A percentile compares a stretch with the other conserved stretches of the same genome.
Evolutionary conservation across 2,888 invertebrate species (phyloP).

Genomic region (Ichneumoninae sp.): DNA sequence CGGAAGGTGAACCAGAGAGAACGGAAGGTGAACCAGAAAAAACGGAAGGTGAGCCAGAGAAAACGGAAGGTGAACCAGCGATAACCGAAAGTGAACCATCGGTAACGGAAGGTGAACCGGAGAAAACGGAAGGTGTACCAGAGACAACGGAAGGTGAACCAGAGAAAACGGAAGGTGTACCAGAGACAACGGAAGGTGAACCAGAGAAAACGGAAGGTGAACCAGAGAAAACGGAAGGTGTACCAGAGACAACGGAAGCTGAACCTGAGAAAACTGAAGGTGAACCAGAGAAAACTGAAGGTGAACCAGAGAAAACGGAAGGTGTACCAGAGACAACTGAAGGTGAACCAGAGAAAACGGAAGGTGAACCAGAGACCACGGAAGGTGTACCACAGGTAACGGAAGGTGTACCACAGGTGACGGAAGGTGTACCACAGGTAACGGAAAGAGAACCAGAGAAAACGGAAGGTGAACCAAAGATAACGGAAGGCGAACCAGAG

Average conservation of each 20-base stretch:
- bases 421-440: not conserved
- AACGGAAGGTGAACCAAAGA: not conserved
- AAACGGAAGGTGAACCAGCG: not conserved
- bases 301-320: constrained; percentile 22
- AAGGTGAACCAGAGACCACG: too few species aligned
- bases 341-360: too few species aligned
- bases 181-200: too few species aligned
- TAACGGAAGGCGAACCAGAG: constrained; percentile 16
- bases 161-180: not conserved
- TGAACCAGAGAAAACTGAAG: too few species aligned
- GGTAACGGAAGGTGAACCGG: constrained; percentile 22
- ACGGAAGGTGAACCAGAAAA: too few species aligned
- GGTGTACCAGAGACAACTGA: too few species aligned
- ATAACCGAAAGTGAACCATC: too few species aligned
- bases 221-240: too few species aligned
- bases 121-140: constrained; percentile 10
- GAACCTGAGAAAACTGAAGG: not conserved
- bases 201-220: too few species aligned
- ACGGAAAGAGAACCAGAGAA: constrained; percentile 8
- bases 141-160: constrained; percentile 38
- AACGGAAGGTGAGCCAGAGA: constrained; percentile 7
- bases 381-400: too few species aligned
- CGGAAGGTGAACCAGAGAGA: not conserved
- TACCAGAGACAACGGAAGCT: too few species aligned
- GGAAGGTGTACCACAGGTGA: not conserved